phyloP scores from a whole-genome alignment of 2,888 invertebrate species.

The Scaptomyza tumidula region DNA sequence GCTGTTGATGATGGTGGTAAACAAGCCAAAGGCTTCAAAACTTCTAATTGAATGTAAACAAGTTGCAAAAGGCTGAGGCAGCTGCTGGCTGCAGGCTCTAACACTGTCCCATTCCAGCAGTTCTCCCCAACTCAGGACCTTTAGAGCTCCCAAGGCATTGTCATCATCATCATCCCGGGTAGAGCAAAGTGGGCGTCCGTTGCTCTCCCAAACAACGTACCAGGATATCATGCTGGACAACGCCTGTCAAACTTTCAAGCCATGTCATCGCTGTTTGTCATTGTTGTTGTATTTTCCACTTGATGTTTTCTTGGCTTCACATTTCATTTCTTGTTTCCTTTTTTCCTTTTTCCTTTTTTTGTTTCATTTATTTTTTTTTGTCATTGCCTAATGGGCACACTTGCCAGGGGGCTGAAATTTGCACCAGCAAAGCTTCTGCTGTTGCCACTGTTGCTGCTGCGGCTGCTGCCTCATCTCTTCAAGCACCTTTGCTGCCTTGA shows the following conservation, averaged over 20 bases:
- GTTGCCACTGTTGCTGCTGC: not conserved
- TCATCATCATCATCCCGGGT: slow-evolving; percentile 42
- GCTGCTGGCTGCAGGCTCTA: slow-evolving; percentile 25
- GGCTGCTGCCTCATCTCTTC: slow-evolving; percentile 32
- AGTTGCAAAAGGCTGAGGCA: slow-evolving; percentile 39
- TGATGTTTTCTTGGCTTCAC: slow-evolving; percentile 42
- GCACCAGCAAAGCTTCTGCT: slow-evolving; percentile 11
- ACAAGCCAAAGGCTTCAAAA: slow-evolving; percentile 58
- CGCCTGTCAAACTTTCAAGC: slow-evolving; percentile 57
- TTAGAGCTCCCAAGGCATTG: slow-evolving; percentile 19
- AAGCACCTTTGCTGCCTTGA: slow-evolving; percentile 41
- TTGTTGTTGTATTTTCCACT: slow-evolving; percentile 27
- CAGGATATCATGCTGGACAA: slow-evolving; percentile 24
- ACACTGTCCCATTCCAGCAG: not conserved
- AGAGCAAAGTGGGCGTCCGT: slow-evolving; percentile 42
- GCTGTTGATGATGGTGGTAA: slow-evolving; percentile 48
- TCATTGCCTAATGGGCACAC: slow-evolving; percentile 71
- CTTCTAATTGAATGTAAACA: slow-evolving; percentile 79
- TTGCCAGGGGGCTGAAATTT: slow-evolving; percentile 45
- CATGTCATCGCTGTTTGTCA: slow-evolving; percentile 56
- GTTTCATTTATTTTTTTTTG: slow-evolving; percentile 33
- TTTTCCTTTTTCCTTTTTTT: slow-evolving; percentile 20
- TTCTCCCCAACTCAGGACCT: not conserved
- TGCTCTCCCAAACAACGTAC: slow-evolving; percentile 19
- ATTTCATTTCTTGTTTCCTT: slow-evolving; percentile 7